Evolutionary conservation across 2,888 invertebrate species (phyloP).

Genomic region (Xylota segnis): DNA sequence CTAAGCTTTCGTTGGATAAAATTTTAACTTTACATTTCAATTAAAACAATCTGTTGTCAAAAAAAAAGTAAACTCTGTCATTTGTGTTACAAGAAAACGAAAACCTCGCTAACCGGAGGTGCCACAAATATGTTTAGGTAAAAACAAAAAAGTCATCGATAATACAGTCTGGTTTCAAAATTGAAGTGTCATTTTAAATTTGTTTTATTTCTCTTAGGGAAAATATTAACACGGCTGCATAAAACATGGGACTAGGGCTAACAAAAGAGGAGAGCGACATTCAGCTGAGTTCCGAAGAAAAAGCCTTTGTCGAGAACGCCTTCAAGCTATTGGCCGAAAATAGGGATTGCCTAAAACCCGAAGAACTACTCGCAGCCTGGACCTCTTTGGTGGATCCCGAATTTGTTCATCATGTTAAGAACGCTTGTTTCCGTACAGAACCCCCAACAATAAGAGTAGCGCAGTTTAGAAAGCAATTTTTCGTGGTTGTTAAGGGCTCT

Average conservation of each 20-base stretch:
- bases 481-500: conserved; percentile 1
- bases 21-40: not conserved
- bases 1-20: not conserved
- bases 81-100: not conserved
- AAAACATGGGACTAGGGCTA: not conserved
- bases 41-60: not conserved
- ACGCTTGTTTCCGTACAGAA: not conserved
- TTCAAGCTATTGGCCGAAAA: not conserved
- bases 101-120: not conserved
- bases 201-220: not conserved
- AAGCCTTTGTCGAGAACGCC: not conserved
- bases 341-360: not conserved
- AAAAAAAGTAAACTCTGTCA: not conserved
- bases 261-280: not conserved
- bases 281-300: not conserved
- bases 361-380: conserved; percentile 7
- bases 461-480: not conserved
- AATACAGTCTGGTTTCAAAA: not conserved
- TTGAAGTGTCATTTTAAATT: not conserved
- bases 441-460: not conserved
- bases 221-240: not conserved
- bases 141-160: not conserved
- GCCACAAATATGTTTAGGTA: not conserved
- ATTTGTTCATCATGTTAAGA: not conserved
- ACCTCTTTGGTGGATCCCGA: conserved; percentile 1